phyloP scores from a whole-genome alignment of 2,888 invertebrate species.

The Andrena bucephala region DNA sequence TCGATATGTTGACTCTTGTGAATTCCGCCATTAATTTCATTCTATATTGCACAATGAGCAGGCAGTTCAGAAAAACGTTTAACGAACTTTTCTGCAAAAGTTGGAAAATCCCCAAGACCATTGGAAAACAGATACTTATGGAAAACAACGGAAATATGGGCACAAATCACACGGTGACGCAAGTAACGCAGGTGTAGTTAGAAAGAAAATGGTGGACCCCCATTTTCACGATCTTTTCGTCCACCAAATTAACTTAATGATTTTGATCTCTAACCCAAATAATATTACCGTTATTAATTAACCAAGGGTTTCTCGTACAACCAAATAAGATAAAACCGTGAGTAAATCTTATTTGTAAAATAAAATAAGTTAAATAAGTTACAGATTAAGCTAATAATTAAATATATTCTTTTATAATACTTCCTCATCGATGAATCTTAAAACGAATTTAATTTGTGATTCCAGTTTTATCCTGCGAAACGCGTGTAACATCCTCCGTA shows the following conservation, averaged over 20 bases:
- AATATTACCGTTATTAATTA: constrained; percentile 4
- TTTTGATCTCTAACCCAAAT: constrained; percentile 15
- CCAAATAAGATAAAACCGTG: neutral
- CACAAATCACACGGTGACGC: constrained; percentile 82
- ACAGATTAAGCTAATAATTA: neutral
- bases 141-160: constrained; percentile 81
- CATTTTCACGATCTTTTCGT: neutral
- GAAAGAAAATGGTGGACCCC: constrained; percentile 9
- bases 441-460: neutral
- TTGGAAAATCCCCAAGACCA: constrained; percentile 78
- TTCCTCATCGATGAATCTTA: no score
- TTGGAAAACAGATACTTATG: constrained; percentile 72
- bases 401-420: no score
- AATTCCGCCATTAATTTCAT: constrained; percentile 98
- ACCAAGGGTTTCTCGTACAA: constrained; percentile 2
- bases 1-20: constrained; percentile 95
- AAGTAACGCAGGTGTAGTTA: constrained; percentile 83
- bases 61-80: constrained; percentile 95
- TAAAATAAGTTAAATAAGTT: neutral
- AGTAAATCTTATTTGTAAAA: neutral
- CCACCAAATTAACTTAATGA: neutral
- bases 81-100: constrained; percentile 88
- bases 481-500: neutral
- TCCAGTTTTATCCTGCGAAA: neutral
- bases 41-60: constrained; percentile 96